Evolutionary conservation across 2,113 vertebrate genomes (phyloP).

Genomic region (Arenaria interpres): DNA sequence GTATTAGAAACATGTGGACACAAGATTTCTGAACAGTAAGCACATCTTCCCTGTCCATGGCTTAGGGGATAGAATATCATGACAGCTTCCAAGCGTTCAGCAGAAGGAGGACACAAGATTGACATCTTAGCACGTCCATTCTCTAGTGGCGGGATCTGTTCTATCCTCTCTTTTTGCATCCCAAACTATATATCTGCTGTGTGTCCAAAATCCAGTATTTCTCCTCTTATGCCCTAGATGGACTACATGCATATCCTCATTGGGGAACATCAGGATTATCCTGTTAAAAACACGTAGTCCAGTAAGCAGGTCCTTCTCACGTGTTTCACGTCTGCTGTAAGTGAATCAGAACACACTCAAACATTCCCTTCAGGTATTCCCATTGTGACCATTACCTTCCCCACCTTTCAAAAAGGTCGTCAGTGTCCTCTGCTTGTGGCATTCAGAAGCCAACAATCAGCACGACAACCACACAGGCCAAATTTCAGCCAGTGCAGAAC

Average conservation of each 20-base stretch:
- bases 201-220: neutral
- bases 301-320: neutral
- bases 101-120: neutral
- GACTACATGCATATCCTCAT: neutral
- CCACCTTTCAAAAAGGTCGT: neutral
- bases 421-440: neutral
- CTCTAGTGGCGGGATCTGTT: neutral
- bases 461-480: neutral
- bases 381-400: neutral
- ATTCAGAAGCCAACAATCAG: neutral
- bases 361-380: neutral
- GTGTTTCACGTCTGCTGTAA: neutral
- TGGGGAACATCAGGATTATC: neutral
- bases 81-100: neutral
- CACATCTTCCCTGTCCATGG: neutral
- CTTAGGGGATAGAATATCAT: neutral
- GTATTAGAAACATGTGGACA: neutral
- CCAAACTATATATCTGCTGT: neutral
- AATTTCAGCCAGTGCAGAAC: neutral
- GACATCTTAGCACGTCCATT: neutral
- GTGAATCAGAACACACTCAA: neutral
- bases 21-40: neutral
- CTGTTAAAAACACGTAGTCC: neutral
- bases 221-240: neutral
- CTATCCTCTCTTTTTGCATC: neutral